Evolutionary conservation across 2,888 invertebrate genomes (phyloP).

Genomic region (Melikaiella ostensackeni): DNA sequence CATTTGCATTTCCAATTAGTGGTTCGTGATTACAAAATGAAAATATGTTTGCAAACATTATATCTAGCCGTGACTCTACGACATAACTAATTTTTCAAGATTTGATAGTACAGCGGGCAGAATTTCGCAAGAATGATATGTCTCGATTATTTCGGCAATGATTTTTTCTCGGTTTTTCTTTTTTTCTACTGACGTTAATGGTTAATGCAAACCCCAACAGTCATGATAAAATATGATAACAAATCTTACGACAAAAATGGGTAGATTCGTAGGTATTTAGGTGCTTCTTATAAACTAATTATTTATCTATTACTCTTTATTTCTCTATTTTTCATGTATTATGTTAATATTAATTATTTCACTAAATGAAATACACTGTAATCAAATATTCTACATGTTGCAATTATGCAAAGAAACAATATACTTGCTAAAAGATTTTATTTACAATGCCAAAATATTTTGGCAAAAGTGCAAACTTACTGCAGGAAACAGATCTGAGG

Average conservation of each 20-base stretch:
- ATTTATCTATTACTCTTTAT: not conserved
- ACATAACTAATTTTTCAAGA: not conserved
- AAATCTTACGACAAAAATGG: not conserved
- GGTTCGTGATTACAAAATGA: not conserved
- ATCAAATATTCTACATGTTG: not conserved
- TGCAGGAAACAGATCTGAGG: not conserved
- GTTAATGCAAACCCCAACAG: not conserved
- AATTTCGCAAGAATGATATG: slow-evolving; percentile 5
- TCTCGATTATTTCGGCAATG: not conserved
- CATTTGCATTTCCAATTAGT: not conserved
- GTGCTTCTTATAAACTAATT: not conserved
- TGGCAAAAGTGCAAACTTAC: not conserved
- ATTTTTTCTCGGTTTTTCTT: not conserved
- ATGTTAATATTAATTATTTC: no score
- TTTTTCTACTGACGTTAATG: not conserved
- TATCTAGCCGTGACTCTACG: not conserved
- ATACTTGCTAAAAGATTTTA: not conserved
- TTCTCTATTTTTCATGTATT: no score
- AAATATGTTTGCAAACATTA: not conserved
- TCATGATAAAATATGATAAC: not conserved
- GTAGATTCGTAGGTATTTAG: not conserved
- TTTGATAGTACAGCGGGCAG: not conserved
- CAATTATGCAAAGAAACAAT: not conserved
- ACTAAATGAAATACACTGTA: not conserved
- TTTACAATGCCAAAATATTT: not conserved